Evolutionary conservation across 2,888 invertebrate genomes (phyloP), one percentile per base, ranked within the genome.

Genomic region (Acanthopleura granulata): DNA sequence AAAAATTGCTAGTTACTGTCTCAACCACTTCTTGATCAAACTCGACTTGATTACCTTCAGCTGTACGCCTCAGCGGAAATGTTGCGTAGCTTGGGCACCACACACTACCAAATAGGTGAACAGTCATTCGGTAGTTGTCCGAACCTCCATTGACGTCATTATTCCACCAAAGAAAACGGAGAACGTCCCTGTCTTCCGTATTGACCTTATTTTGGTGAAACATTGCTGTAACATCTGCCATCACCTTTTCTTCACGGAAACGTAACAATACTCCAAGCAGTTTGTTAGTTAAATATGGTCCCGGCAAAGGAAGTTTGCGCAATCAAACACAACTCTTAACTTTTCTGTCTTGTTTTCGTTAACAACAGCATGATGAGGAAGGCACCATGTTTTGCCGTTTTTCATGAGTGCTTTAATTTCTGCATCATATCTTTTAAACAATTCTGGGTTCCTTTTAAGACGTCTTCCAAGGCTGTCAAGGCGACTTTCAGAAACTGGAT

Each of bases 221-320:
- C 74, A 74, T 74, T 16, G 18, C 70, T 25, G 49, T 50, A 40
- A 74, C 27, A 11, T 74, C 74, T 9, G 49, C 74, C 72, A 72
- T 74, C 16, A 70, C n/a, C 40, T 1, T n/a, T 11, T 72, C n/a
- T 16, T 72, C 9, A 18, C 72, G 18, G 40, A 72, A 72, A 9
- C 40, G n/a, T 15, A 49, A n/a, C 4, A 30, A 18, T n/a, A 72
- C 72, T 11, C 49, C 49, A 1, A 72, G 27, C 3, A 72, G 27
- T 9, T n/a, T 40, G 29, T 72, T n/a, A 6, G 72, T 72, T 18
- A 6, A n/a, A 72, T 72, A 49, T 15, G 72, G 72, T 18, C 72
- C 72, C 49, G 6, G 40, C 1, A 49, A 29, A 57, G 22, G 27
- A 18, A 30, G 3, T 18, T 49, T 18, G 72, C 72, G 15, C 72